Base-by-base conservation (phyloP, 2,888 invertebrate genomes). In the Cosmopolites sordidus region DNA sequence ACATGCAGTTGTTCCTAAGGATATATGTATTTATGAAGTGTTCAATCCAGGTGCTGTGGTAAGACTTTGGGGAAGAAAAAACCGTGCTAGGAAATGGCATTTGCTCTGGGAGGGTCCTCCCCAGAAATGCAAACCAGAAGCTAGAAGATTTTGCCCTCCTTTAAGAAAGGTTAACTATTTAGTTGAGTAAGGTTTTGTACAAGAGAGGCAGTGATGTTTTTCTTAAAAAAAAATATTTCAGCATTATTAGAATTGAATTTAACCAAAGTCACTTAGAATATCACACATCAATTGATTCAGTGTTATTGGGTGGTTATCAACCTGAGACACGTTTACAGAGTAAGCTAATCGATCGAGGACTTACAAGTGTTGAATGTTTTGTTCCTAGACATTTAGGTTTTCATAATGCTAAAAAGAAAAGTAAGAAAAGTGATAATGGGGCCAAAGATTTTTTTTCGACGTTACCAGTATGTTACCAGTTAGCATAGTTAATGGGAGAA, bases 271-370 rank as follows among this genome's bases (percentile, higher is more conserved):
- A 82, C 48, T 77, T 92, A 46, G 83, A 87, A 38, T 93, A 94
- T 71, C 93, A 93, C 69, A 89, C 91, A 11, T 89, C 92, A 68
- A 74, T 95, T 46, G 94, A 95, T 76, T 92, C 90, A 12, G 84
- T 95, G 1, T 73, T 88, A 58, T 75, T 94, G 29, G 83, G 83
- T 60, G 94, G 94, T 0, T 69, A 64, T 51, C 62, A 64, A 58
- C 68, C 72, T 14, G 60, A 58, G 18, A 58, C 63, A 6, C 37
- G 54, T n/a, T 58, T 72, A 30, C 66, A 68, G 46, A 59, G 57
- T 37, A 59, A 61, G 48, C 49, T 71, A 33, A 60, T 70, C 40
- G 51, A 58, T 17, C 62, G 59, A 37, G 66, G 65, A 40, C 55
- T 69, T 17, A 3, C 33, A 33, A 33, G 11, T n/a, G n/a, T 33